These are phyloP conservation scores for Oreocharis arfaki DNA, from an alignment of 2,113 vertebrate genomes.

Conservation along the genomic window DNA sequence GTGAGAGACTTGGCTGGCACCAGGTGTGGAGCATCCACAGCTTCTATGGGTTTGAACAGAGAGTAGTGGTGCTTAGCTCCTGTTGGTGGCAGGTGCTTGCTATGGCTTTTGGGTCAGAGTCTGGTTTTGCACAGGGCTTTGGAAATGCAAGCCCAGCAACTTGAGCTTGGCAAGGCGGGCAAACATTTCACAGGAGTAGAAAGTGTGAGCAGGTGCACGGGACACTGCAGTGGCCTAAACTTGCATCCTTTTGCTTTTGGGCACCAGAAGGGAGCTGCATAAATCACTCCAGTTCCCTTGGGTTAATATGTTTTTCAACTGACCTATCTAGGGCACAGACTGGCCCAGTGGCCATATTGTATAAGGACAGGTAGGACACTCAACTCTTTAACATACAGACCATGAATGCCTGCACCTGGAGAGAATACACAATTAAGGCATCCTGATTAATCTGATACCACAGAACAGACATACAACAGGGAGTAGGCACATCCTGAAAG, in stretches of 20 bases:
- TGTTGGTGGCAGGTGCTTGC: background rate
- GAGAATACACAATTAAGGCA: conserved; percentile 57
- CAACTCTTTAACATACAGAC: conserved; percentile 51
- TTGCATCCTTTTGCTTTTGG: background rate
- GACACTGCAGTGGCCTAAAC: background rate
- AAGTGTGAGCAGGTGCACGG: background rate
- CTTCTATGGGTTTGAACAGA: background rate
- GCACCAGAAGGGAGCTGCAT: background rate
- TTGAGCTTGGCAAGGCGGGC: background rate
- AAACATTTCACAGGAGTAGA: background rate
- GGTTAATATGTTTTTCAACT: background rate
- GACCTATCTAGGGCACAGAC: conserved; percentile 7
- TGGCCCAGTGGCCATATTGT: background rate
- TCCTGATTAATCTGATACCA: conserved; percentile 26
- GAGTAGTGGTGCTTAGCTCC: background rate
- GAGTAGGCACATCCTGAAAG: background rate
- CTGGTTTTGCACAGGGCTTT: background rate
- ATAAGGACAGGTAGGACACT: conserved; percentile 56
- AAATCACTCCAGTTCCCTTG: background rate
- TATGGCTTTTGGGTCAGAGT: background rate
- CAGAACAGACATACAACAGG: background rate
- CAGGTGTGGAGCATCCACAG: background rate
- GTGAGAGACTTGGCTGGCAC: background rate
- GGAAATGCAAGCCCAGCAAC: background rate
- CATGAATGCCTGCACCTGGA: background rate